phyloP scores from a whole-genome alignment of 2,888 invertebrate species.

The Leuctra nigra region DNA sequence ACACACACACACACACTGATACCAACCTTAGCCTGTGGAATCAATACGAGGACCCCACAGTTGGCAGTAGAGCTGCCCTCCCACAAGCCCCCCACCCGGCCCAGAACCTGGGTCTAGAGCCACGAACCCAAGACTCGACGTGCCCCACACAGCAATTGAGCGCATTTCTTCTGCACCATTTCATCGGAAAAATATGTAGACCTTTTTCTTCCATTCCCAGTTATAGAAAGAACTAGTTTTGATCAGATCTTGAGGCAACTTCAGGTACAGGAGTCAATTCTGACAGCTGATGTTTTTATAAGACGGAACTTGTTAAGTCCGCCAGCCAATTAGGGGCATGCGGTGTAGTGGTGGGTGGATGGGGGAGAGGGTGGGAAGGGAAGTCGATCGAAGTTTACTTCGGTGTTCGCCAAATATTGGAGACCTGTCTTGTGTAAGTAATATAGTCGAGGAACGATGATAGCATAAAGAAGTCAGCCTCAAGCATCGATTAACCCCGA shows the following conservation, averaged over 20 bases:
- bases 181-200: not conserved
- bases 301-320: too few relatives aligned
- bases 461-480: too few relatives aligned
- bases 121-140: conserved; percentile 8
- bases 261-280: too few relatives aligned
- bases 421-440: too few relatives aligned
- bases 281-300: too few relatives aligned
- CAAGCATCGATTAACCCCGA: too few relatives aligned
- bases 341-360: not conserved
- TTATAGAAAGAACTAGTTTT: not conserved
- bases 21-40: conserved; percentile 20
- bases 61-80: not conserved
- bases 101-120: not conserved
- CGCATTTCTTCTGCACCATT: conserved; percentile 10
- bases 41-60: conserved; percentile 25
- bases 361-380: not conserved
- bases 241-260: not conserved
- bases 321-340: not conserved
- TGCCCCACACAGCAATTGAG: conserved; percentile 6
- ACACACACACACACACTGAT: not conserved
- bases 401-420: too few relatives aligned
- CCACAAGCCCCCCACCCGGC: not conserved
- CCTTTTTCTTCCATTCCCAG: not conserved
- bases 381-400: not conserved
- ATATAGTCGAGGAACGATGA: too few relatives aligned